Evolutionary conservation across 2,113 vertebrate species (phyloP).

Genomic region (Megatriorchis doriae): DNA sequence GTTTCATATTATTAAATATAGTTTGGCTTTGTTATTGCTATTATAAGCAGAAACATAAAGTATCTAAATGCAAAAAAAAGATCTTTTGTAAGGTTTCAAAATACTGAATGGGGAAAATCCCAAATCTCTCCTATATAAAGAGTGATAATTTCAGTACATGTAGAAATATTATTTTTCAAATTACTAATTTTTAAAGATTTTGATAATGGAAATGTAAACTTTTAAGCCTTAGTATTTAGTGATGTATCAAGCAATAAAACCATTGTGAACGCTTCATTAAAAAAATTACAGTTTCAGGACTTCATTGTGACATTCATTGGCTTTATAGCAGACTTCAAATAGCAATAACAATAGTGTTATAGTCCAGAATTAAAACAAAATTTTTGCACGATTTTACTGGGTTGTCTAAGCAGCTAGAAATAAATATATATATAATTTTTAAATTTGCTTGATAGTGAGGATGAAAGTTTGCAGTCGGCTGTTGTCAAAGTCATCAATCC

Average conservation of each 20-base stretch:
- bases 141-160: neutral
- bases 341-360: neutral
- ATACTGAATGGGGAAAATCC: neutral
- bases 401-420: neutral
- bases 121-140: neutral
- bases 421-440: neutral
- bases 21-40: neutral
- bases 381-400: neutral
- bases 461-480: constrained; percentile 80
- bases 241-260: neutral
- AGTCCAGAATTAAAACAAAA: neutral
- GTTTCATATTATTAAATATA: neutral
- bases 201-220: neutral
- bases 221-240: neutral
- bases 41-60: neutral
- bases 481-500: constrained; percentile 87
- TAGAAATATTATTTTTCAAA: neutral
- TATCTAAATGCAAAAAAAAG: neutral
- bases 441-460: constrained; percentile 77
- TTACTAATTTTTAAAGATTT: neutral
- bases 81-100: neutral
- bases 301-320: neutral
- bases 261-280: neutral
- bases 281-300: neutral
- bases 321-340: neutral